phyloP scores from a whole-genome alignment of 2,888 invertebrate genomes.

The Leucophenga montana region DNA sequence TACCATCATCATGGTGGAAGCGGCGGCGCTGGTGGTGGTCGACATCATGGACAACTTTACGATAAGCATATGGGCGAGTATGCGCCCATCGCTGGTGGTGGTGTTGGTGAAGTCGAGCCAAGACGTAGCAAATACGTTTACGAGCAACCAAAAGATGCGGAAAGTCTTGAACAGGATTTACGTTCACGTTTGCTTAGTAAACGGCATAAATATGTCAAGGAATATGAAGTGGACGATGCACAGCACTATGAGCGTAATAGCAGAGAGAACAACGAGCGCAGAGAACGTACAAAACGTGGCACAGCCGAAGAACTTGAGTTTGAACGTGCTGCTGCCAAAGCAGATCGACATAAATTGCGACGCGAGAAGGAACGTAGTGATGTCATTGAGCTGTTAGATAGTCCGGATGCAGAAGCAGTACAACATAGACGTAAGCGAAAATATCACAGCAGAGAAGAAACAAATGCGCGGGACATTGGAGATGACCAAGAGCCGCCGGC shows the following conservation, averaged over 20 bases:
- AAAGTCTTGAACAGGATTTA: constrained; percentile 82
- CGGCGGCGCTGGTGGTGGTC: constrained; percentile 37
- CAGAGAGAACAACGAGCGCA: constrained; percentile 38
- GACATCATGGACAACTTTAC: constrained; percentile 41
- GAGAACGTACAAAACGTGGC: constrained; percentile 44
- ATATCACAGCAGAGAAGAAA: constrained; percentile 64
- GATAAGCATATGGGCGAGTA: constrained; percentile 44
- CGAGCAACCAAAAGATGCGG: constrained; percentile 73
- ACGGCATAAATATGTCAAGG: constrained; percentile 79
- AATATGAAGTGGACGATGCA: constrained; percentile 60
- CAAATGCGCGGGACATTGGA: constrained; percentile 35
- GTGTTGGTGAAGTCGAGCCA: constrained; percentile 33
- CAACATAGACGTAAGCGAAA: constrained; percentile 52
- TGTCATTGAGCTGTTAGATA: constrained; percentile 74
- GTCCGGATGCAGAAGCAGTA: constrained; percentile 64
- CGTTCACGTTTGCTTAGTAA: constrained; percentile 82
- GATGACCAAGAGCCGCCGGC: constrained; percentile 23
- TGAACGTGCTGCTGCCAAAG: constrained; percentile 30
- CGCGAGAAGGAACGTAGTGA: constrained; percentile 50
- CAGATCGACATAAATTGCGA: constrained; percentile 53
- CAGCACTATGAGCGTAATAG: constrained; percentile 52
- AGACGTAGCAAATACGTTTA: constrained; percentile 56
- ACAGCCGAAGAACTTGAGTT: constrained; percentile 46
- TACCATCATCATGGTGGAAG: constrained; percentile 52
- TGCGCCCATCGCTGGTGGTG: constrained; percentile 37